Conservation (phyloP, 2,113 vertebrate species). For the Phalacrocorax aristotelis region DNA sequence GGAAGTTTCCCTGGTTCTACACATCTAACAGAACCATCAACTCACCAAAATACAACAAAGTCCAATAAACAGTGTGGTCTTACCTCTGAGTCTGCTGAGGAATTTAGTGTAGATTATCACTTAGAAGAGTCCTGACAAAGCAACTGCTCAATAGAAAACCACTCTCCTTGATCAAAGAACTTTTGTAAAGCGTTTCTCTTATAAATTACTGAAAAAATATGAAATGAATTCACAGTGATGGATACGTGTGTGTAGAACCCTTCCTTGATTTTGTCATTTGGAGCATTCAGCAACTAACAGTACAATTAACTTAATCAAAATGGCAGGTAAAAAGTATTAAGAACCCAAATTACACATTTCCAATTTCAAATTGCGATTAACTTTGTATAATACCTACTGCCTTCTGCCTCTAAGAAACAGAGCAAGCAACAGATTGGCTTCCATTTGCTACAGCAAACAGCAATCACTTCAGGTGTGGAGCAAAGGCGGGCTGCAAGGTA, state of each 20-base stretch:
- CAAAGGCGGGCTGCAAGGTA: background rate
- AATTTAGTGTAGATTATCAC: background rate
- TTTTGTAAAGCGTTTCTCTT: background rate
- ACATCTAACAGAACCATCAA: background rate
- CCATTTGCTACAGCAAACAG: background rate
- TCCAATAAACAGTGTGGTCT: background rate
- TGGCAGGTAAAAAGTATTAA: background rate
- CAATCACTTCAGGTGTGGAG: background rate
- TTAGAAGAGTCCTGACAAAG: background rate
- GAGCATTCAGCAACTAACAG: background rate
- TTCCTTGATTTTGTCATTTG: background rate
- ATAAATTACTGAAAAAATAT: background rate
- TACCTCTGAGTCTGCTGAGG: background rate
- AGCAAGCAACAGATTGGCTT: background rate
- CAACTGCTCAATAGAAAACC: background rate
- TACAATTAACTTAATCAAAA: background rate
- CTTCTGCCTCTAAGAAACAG: background rate
- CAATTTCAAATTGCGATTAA: background rate
- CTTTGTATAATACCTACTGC: background rate
- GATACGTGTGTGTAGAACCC: fast-evolving
- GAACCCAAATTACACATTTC: background rate
- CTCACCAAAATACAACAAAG: background rate
- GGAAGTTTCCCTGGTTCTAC: background rate
- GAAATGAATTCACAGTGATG: background rate
- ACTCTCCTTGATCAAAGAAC: background rate